Conservation (phyloP, 2,797 vertebrate species). For the Catamblyrhynchus diadema region DNA sequence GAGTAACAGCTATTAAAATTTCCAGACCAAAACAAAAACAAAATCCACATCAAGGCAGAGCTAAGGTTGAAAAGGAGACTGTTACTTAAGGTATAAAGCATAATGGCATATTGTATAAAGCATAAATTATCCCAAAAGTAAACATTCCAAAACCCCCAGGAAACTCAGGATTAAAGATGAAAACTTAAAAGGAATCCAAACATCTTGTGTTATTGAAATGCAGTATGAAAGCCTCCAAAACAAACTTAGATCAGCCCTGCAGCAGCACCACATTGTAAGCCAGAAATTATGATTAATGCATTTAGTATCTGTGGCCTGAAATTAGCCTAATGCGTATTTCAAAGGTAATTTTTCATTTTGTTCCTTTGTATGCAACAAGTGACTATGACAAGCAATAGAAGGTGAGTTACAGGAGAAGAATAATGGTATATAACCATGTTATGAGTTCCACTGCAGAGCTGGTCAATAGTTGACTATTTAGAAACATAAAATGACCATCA, state of each 20-base stretch:
- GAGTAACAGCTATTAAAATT: constrained; percentile 35
- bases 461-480: not conserved
- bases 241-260: not conserved
- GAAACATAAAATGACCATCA: not conserved
- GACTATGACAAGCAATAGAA: not conserved
- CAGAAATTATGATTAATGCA: not conserved
- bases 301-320: not conserved
- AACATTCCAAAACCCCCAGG: constrained; percentile 12
- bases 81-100: not conserved
- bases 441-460: not conserved
- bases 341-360: not conserved
- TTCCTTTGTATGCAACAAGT: not conserved
- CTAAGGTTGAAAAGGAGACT: not conserved
- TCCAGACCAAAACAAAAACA: constrained; percentile 52
- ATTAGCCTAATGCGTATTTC: not conserved
- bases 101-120: not conserved
- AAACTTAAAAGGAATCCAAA: constrained; percentile 31
- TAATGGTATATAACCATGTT: not conserved
- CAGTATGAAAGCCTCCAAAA: constrained; percentile 3
- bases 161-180: constrained; percentile 46
- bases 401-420: not conserved
- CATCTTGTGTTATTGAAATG: constrained; percentile 28
- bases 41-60: constrained; percentile 16
- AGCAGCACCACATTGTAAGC: not conserved
- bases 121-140: constrained; percentile 24